Percentiles rank a stretch among this genome's conserved stretches.
phyloP scores from a whole-genome alignment of 2,113 vertebrate genomes.

The Ciconia stormi region DNA sequence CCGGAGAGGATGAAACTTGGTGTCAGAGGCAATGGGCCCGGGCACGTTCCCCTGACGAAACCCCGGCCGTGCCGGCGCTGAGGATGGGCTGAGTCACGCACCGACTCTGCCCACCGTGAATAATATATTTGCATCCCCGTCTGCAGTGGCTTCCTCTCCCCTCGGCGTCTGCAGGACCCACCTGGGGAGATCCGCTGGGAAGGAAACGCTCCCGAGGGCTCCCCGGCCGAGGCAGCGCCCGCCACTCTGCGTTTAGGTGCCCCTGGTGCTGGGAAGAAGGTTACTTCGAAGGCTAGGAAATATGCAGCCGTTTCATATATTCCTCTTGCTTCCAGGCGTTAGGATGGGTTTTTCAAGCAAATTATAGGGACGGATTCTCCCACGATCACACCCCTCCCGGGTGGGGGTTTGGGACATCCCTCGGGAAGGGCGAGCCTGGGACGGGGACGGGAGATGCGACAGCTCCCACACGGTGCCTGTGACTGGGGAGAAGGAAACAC shows the following conservation, averaged over 20 bases:
- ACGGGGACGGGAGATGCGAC: background rate
- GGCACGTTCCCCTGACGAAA: background rate
- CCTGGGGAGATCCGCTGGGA: background rate
- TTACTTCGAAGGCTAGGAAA: background rate
- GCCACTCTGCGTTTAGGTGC: rapidly evolving
- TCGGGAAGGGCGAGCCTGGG: background rate
- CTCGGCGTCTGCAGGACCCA: background rate
- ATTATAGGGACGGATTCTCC: background rate
- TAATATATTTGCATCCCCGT: background rate
- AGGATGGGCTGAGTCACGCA: background rate
- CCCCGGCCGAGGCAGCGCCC: background rate
- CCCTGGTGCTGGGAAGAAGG: background rate
- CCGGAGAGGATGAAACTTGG: background rate
- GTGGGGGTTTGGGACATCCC: background rate
- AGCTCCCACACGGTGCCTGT: background rate
- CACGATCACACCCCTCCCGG: background rate
- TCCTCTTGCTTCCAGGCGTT: background rate
- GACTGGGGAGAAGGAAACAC: background rate
- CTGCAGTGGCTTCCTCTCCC: background rate
- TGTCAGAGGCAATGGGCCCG: background rate
- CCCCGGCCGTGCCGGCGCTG: background rate
- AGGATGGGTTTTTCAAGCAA: background rate
- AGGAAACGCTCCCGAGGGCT: background rate
- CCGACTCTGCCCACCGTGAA: background rate
- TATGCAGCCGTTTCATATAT: rapidly evolving